Evolutionary conservation across 2,797 vertebrate species (phyloP), one percentile per base, ranked within the genome.

Genomic region (Xyrichtys novacula): DNA sequence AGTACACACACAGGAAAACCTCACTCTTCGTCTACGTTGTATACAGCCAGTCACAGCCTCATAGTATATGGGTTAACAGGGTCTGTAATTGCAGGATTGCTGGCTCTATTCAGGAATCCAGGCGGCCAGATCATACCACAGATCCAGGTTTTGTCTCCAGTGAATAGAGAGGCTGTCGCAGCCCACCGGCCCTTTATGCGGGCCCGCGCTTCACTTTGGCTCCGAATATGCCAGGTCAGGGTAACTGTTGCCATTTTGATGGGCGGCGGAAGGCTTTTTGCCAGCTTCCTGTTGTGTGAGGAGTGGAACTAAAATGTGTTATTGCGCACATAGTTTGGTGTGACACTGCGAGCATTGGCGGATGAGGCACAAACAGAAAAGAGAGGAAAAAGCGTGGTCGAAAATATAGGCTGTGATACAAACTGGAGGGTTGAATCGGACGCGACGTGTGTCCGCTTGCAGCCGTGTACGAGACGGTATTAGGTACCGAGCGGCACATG

Each of bases 161-260:
- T 94, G 92, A 93, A 93, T 91, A 89, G 89, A 86, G 71, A 81
- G 76, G 77, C 89, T 75, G 87, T 83, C 22, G 78, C 81, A 83
- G 85, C 80, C 88, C 84, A 83, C 72, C 66, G 61, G 80, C 81
- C 84, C 81, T 93, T 90, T 90, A 88, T 91, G 76, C 76, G 71
- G 74, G 71, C 82, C 78, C 67, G 63, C 72, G 28, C 86, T 91
- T 86, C 80, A 78, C 82, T 83, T 59, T 74, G 84, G 81, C 87
- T 90, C 63, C 42, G 72, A 93, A 94, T 92, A 91, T 93, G 91
- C 92, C 90, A 85, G 85, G 90, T 94, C 94, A 94, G 93, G 92
- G 88, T 86, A 92, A 93, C 88, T 84, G 81, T 83, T 89, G 85
- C 84, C 88, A 78, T 89, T 89, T 86, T 49, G 83, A 85, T 84